Evolutionary conservation across 1,140 invertebrate genomes (phyloP).

Genomic region (Macrosteles quadrilineatus): DNA sequence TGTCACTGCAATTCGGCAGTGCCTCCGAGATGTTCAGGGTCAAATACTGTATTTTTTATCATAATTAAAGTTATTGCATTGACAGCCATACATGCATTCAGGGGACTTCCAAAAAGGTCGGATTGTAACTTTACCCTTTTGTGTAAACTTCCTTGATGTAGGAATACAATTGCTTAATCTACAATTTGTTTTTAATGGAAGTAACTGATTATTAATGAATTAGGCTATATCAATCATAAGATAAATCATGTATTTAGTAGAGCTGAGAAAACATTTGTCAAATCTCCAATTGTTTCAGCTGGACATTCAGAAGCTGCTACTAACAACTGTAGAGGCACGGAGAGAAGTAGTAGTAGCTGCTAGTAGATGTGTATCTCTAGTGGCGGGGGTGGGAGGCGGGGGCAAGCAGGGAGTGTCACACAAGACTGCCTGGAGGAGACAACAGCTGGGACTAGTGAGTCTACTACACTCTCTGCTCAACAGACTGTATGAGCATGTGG

Average conservation of each 20-base stretch:
- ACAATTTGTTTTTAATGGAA: background rate
- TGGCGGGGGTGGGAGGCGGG: constrained; percentile 5
- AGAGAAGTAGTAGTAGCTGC: background rate
- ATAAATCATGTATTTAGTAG: too few species aligned
- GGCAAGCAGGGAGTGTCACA: constrained; percentile 13
- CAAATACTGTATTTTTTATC: too few species aligned
- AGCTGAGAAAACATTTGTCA: background rate
- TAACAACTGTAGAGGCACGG: background rate
- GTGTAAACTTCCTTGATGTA: background rate
- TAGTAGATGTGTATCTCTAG: background rate
- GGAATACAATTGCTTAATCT: background rate
- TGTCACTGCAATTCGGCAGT: too few species aligned
- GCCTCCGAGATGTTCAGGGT: too few species aligned
- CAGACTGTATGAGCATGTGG: background rate
- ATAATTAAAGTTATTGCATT: too few species aligned
- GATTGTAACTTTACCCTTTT: too few species aligned
- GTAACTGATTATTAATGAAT: background rate
- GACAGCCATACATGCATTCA: too few species aligned
- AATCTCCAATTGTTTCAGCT: background rate
- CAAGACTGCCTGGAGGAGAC: background rate
- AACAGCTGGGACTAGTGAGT: background rate
- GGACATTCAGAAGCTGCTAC: background rate
- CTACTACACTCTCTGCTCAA: constrained; percentile 9
- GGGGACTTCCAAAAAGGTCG: too few species aligned
- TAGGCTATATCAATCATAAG: background rate